phyloP scores from a whole-genome alignment of 2,888 invertebrate genomes.

The Temnothorax unifasciatus region DNA sequence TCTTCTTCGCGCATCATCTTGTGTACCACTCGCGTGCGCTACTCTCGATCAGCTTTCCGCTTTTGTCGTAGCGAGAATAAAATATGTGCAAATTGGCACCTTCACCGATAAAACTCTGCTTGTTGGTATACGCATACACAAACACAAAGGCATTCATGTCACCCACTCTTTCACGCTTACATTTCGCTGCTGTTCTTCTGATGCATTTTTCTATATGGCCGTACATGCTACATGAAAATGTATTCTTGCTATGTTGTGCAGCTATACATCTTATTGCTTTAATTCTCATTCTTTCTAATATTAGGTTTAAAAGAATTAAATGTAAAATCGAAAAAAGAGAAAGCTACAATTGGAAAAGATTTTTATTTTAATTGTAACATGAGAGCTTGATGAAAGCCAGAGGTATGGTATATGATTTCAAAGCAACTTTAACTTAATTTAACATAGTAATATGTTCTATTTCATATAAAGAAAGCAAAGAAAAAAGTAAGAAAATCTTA shows the following conservation, averaged over 20 bases:
- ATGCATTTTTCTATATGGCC: conserved; percentile 64
- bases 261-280: conserved; percentile 5
- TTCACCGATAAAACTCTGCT: conserved; percentile 76
- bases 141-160: conserved; percentile 49
- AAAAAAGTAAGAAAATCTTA: neutral
- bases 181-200: conserved; percentile 55
- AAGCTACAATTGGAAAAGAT: neutral
- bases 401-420: neutral
- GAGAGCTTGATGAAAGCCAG: neutral
- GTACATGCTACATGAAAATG: conserved; percentile 71
- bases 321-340: conserved; percentile 47
- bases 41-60: conserved; percentile 76
- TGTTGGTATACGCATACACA: conserved; percentile 22
- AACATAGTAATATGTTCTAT: neutral
- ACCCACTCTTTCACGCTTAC: conserved; percentile 22
- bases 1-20: conserved; percentile 48
- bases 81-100: conserved; percentile 84
- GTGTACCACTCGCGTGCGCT: conserved; percentile 61
- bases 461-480: neutral
- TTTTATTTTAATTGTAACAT: neutral
- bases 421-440: conserved; percentile 20
- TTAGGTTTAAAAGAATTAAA: neutral
- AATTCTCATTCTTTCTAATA: neutral
- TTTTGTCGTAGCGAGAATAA: conserved; percentile 83
- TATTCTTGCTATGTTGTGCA: conserved; percentile 56